These are phyloP conservation scores for Dipodomys stephensi DNA, from an alignment of 2,113 vertebrate species.

Conservation along the genomic window DNA sequence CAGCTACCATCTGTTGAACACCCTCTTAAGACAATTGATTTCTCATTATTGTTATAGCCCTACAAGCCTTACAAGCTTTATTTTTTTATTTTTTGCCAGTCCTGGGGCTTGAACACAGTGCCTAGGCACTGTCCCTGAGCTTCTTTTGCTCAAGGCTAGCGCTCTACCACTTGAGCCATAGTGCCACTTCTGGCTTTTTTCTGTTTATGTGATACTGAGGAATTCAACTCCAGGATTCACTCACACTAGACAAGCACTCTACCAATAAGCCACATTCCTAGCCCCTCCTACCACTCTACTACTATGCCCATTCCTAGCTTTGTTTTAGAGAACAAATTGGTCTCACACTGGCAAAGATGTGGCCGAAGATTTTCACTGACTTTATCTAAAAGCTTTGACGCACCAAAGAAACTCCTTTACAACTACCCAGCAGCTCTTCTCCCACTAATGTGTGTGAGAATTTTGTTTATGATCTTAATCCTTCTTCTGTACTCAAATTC, in stretches of 20 bases:
- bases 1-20: not conserved
- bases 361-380: not conserved
- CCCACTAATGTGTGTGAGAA: not conserved
- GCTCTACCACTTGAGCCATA: too few relatives aligned
- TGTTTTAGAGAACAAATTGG: not conserved
- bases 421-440: not conserved
- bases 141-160: too few relatives aligned
- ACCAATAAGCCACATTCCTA: too few relatives aligned
- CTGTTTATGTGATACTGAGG: too few relatives aligned
- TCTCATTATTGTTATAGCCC: not conserved
- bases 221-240: too few relatives aligned
- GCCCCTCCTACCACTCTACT: too few relatives aligned
- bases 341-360: not conserved
- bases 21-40: not conserved
- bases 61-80: too few relatives aligned
- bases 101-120: too few relatives aligned
- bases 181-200: too few relatives aligned
- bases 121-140: too few relatives aligned
- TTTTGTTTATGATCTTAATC: not conserved
- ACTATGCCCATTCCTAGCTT: not conserved
- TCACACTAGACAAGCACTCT: too few relatives aligned
- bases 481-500: not conserved
- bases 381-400: not conserved
- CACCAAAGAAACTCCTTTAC: not conserved
- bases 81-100: too few relatives aligned